Evolutionary conservation across 2,797 vertebrate species (phyloP).

Genomic region (Lemur catta): DNA sequence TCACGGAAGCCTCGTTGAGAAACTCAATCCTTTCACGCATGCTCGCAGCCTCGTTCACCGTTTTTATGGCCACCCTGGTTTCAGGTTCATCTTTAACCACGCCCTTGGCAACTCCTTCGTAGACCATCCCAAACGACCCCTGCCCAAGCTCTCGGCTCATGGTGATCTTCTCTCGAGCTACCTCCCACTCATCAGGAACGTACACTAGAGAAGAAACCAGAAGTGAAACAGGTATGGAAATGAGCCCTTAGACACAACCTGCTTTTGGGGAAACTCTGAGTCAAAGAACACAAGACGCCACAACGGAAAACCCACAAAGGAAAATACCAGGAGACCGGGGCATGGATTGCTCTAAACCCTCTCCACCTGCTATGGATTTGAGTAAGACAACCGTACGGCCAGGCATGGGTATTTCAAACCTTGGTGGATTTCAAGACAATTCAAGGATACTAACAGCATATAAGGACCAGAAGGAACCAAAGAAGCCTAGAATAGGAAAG

Average conservation of each 20-base stretch:
- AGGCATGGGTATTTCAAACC: not conserved
- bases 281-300: not conserved
- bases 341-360: not conserved
- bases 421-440: not conserved
- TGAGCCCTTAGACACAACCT: rapidly evolving
- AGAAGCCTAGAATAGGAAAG: not conserved
- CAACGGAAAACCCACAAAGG: not conserved
- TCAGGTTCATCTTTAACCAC: slow-evolving; percentile 97
- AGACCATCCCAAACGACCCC: slow-evolving; percentile 99
- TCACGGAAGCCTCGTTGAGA: slow-evolving; percentile 98
- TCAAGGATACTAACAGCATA: not conserved
- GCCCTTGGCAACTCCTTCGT: slow-evolving; percentile 96
- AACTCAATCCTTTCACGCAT: slow-evolving; percentile 99
- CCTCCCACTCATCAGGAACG: slow-evolving; percentile 98
- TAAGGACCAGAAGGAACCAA: not conserved
- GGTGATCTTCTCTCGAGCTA: slow-evolving; percentile 97
- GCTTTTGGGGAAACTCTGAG: not conserved
- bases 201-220: slow-evolving; percentile 87
- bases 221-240: not conserved
- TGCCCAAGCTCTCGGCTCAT: slow-evolving; percentile 96
- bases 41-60: slow-evolving; percentile 96
- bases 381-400: rapidly evolving
- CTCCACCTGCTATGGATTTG: not conserved
- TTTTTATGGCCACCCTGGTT: slow-evolving; percentile 97
- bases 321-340: no score